Percentiles rank a stretch among this genome's conserved stretches.
These are phyloP conservation scores for Phalacrocorax carbo DNA, from an alignment of 2,113 vertebrate species.

Conservation along the genomic window DNA sequence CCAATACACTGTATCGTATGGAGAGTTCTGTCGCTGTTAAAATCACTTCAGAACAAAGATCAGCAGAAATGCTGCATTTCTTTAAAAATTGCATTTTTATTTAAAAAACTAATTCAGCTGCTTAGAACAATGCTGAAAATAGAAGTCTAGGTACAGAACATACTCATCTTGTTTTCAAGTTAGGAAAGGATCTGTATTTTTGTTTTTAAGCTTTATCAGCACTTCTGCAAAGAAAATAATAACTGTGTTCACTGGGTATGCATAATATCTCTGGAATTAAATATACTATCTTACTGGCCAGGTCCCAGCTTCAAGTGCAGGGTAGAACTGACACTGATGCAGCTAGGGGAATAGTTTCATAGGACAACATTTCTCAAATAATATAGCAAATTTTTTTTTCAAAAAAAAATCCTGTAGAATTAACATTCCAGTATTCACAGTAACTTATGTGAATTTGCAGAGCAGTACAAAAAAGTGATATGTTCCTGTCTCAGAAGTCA, in stretches of 20 bases:
- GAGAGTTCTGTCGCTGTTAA: neutral
- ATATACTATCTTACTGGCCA: neutral
- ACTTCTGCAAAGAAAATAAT: slow-evolving; percentile 21
- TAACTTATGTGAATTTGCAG: neutral
- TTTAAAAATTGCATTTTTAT: neutral
- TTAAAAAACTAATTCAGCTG: neutral
- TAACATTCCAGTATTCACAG: neutral
- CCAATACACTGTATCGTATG: neutral
- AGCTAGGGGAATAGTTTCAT: neutral
- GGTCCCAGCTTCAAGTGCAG: neutral
- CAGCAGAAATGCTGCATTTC: neutral
- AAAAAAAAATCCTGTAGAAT: neutral
- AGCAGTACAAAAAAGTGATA: neutral
- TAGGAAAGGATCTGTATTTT: neutral
- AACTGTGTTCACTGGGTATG: slow-evolving; percentile 4
- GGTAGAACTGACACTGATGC: neutral
- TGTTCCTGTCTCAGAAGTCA: neutral
- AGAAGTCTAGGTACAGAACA: neutral
- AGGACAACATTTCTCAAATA: neutral
- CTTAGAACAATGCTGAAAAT: neutral
- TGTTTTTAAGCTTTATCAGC: slow-evolving; percentile 30
- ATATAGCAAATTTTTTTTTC: neutral
- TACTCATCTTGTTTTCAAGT: neutral
- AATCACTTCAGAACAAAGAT: neutral
- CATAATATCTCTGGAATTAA: slow-evolving; percentile 1